Evolutionary conservation across 2,888 invertebrate species (phyloP).

Genomic region (Campoplex capitator): DNA sequence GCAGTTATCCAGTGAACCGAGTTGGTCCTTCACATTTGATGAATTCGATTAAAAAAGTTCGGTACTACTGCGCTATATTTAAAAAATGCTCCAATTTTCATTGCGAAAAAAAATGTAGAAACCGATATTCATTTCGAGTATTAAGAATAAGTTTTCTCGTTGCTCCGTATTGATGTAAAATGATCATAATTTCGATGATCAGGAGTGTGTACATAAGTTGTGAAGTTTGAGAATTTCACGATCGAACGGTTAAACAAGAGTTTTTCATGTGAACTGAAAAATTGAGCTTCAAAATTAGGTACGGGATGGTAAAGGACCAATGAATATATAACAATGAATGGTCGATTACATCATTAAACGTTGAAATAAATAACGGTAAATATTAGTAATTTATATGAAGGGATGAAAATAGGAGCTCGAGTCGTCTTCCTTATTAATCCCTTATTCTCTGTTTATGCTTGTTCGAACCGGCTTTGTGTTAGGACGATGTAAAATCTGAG

Average conservation of each 20-base stretch:
- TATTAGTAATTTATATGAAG: neutral
- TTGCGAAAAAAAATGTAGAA: neutral
- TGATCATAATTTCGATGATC: neutral
- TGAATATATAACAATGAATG: neutral
- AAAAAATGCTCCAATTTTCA: neutral
- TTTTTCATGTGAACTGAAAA: constrained; percentile 31
- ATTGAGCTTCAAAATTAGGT: neutral
- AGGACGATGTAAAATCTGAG: constrained; percentile 26
- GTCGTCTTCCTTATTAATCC: constrained; percentile 19
- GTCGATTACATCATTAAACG: too few relatives aligned
- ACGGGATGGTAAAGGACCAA: neutral
- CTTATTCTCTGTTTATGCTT: constrained; percentile 43
- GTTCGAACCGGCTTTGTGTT: constrained; percentile 36
- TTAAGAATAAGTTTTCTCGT: neutral
- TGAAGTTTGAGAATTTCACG: constrained; percentile 14
- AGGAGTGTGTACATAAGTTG: neutral
- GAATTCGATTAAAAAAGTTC: constrained; percentile 30
- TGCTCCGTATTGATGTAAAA: neutral
- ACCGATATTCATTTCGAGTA: neutral
- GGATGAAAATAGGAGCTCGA: constrained; percentile 28
- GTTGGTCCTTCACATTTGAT: constrained; percentile 12
- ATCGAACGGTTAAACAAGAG: neutral
- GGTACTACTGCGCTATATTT: constrained; percentile 1
- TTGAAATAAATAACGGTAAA: too few relatives aligned
- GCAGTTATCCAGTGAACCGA: neutral